Evolutionary conservation across 2,888 invertebrate species (phyloP).

Genomic region (Trissoscelio sp.): DNA sequence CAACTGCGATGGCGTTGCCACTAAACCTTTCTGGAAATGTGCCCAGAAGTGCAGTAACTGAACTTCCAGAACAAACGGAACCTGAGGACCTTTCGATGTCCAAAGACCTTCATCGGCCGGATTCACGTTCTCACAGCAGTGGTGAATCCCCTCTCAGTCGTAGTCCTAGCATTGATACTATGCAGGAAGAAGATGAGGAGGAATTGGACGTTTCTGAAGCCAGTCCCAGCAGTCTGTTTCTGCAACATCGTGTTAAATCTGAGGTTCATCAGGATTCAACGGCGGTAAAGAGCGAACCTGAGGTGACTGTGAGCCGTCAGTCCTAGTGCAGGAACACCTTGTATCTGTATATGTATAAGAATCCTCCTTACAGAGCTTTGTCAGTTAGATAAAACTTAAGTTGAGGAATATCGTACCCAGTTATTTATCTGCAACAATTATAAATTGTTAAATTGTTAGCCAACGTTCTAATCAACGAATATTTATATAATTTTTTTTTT

Average conservation of each 20-base stretch:
- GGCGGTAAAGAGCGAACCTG: not conserved
- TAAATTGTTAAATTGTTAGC: too few species aligned
- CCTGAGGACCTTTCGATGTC: slow-evolving; percentile 95
- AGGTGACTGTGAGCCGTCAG: not conserved
- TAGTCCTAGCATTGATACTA: slow-evolving; percentile 82
- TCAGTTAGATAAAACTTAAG: not conserved
- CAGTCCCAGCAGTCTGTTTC: slow-evolving; percentile 4
- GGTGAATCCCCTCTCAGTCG: slow-evolving; percentile 84
- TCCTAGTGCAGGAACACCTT: slow-evolving; percentile 11
- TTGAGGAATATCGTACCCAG: not conserved
- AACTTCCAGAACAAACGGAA: slow-evolving; percentile 93
- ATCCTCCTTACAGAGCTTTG: not conserved
- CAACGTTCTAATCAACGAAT: too few species aligned
- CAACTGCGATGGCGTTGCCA: slow-evolving; percentile 83
- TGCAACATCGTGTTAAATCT: not conserved
- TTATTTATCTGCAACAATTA: too few species aligned
- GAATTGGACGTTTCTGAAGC: slow-evolving; percentile 74
- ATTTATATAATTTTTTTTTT: too few species aligned
- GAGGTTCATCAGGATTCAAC: not conserved
- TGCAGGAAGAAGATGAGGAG: slow-evolving; percentile 85
- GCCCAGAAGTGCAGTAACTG: slow-evolving; percentile 55
- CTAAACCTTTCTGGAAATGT: slow-evolving; percentile 84
- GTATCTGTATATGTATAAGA: not conserved
- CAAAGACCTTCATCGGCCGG: slow-evolving; percentile 82
- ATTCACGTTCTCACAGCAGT: slow-evolving; percentile 84